phyloP scores from a whole-genome alignment of 2,888 invertebrate species.

The Callinectes sapidus region DNA sequence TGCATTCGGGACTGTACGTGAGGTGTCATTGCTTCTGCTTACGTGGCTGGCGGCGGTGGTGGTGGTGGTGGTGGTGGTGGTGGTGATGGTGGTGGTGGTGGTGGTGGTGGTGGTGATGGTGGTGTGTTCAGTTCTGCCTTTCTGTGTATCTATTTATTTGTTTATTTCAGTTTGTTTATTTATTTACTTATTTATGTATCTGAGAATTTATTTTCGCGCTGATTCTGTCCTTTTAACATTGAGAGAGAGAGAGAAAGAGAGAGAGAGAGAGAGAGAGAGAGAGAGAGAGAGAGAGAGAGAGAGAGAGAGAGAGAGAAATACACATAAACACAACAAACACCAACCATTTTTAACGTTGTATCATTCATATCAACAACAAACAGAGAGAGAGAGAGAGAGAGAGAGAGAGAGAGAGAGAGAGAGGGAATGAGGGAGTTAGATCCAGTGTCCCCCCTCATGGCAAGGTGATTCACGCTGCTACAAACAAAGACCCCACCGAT shows the following conservation, averaged over 20 bases:
- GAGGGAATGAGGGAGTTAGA: neutral
- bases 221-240: neutral
- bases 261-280: neutral
- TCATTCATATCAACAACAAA: slow-evolving; percentile 4
- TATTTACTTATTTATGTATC: neutral
- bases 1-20: neutral
- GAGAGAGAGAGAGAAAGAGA: neutral
- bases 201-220: no score
- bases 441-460: neutral
- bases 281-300: neutral
- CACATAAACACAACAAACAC: neutral
- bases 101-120: no score
- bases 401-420: neutral
- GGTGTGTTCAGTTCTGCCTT: neutral
- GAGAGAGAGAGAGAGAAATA: neutral
- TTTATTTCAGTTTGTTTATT: neutral
- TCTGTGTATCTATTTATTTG: neutral
- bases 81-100: neutral
- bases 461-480: neutral
- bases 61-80: slow-evolving; percentile 16
- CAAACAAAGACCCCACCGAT: neutral
- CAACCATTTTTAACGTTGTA: neutral
- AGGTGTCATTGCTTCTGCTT: neutral
- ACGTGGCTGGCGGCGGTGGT: neutral
- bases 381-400: neutral